Evolutionary conservation across 2,888 invertebrate species (phyloP), one percentile per base, ranked within the genome.

Genomic region (Aporophyla nigra): DNA sequence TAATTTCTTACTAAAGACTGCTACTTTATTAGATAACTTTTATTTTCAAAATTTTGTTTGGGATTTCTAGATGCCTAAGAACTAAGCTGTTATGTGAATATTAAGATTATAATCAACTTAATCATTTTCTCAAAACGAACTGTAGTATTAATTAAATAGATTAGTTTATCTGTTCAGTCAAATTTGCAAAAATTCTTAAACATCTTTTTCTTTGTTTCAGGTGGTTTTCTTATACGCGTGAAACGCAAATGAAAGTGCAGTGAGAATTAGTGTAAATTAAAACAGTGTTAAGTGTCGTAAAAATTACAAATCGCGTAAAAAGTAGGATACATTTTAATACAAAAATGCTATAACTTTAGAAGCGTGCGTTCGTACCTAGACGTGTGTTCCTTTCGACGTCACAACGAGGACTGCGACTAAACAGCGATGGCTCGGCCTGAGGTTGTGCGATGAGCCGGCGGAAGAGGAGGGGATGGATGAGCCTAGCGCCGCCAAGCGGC

Each of bases 371-470:
- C 81, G 61, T 73, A 59, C 27, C 24, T 71, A 76, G 46, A 75
- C 90, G 91, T 92, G 90, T 85, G 87, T 79, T 76, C 74, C 19
- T 46, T 49, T 70, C 74, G 80, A 53, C 86, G 86, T 72, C 94
- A 94, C 90, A 83, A 96, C 95, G 95, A 92, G 96, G 88, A 95
- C 95, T 88, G 91, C 93, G 24, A 93, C 94, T 67, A 96, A 96
- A 86, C 95, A 95, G 85, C 93, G 96, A 96, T 96, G 96, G 96
- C 96, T 96, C 43, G 96, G 96, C 96, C 96, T 96, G 96, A 96
- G 91, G 96, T 95, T 96, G 94, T 96, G 96, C 96, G 96, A 96
- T 96, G 96, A 96, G 85, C 91, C 93, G 76, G 89, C 91, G 0
- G 95, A 95, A 76, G 95, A 94, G 85, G 95, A 95, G 91, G 95